phyloP scores from a whole-genome alignment of 2,113 vertebrate species.

The Oceanites oceanicus region DNA sequence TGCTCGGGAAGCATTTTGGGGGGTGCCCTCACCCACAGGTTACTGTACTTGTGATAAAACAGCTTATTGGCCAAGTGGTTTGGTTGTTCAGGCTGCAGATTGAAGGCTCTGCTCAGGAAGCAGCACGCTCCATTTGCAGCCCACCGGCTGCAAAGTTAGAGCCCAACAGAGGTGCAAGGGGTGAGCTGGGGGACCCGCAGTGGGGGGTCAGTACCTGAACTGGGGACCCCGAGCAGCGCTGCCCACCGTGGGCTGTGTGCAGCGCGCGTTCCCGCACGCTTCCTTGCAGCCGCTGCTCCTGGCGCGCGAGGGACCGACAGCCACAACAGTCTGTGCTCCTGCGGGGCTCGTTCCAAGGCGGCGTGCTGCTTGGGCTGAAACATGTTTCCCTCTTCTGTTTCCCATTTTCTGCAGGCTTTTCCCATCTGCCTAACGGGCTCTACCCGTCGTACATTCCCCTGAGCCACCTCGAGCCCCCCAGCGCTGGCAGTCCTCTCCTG shows the following conservation, averaged over 20 bases:
- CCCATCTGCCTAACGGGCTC: conserved; percentile 86
- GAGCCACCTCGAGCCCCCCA: conserved; percentile 87
- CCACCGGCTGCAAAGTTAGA: not conserved
- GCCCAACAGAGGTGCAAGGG: accelerated
- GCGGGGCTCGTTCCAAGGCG: not conserved
- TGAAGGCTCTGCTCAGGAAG: not conserved
- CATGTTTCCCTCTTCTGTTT: conserved; percentile 41
- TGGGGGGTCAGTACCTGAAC: not conserved
- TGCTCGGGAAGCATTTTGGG: accelerated
- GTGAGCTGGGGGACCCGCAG: accelerated
- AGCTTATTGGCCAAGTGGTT: not conserved
- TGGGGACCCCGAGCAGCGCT: accelerated
- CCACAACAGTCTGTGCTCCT: conserved; percentile 24
- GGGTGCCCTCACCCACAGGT: not conserved
- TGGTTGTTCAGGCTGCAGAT: not conserved
- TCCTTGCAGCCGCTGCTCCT: not conserved
- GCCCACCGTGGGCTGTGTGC: not conserved
- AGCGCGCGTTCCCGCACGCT: accelerated
- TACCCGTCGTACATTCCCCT: conserved; percentile 93
- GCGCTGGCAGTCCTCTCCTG: conserved; percentile 75
- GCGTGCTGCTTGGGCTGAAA: not conserved
- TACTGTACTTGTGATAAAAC: not conserved
- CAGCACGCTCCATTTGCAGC: not conserved
- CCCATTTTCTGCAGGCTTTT: conserved; percentile 78
- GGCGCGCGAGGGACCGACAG: not conserved